These are phyloP conservation scores for human DNA, from an alignment of 2,113 vertebrate genomes.

Conservation along the genomic window DNA sequence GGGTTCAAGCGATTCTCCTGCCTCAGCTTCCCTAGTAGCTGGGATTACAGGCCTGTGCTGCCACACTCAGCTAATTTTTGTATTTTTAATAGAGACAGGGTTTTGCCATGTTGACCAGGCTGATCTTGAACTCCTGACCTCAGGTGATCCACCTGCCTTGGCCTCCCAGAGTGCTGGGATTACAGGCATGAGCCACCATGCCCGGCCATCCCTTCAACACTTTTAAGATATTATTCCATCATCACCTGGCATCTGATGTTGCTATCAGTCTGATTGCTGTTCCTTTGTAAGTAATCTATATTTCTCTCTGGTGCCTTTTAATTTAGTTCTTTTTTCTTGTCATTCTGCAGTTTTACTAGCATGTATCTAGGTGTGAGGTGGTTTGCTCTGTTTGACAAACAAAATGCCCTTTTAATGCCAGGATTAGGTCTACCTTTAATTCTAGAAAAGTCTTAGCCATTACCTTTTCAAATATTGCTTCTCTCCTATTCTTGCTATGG, in stretches of 20 bases:
- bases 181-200: no score
- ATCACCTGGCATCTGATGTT: neutral
- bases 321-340: neutral
- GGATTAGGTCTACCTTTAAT: conserved; percentile 28
- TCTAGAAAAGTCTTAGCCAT: neutral
- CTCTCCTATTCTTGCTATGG: neutral
- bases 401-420: neutral
- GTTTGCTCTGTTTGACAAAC: neutral
- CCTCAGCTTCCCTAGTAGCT: no score
- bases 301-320: neutral
- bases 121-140: no score
- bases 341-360: neutral
- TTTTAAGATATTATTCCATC: neutral
- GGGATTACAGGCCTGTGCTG: no score
- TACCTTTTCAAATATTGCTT: neutral
- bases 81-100: no score
- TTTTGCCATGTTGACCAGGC: no score
- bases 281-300: neutral
- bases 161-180: no score
- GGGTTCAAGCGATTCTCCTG: no score
- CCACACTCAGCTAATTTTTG: no score
- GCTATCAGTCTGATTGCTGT: neutral
- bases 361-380: neutral
- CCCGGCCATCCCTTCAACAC: neutral
- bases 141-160: no score